Conservation (phyloP, 2,113 vertebrate genomes). For the Anoura caudifer region DNA sequence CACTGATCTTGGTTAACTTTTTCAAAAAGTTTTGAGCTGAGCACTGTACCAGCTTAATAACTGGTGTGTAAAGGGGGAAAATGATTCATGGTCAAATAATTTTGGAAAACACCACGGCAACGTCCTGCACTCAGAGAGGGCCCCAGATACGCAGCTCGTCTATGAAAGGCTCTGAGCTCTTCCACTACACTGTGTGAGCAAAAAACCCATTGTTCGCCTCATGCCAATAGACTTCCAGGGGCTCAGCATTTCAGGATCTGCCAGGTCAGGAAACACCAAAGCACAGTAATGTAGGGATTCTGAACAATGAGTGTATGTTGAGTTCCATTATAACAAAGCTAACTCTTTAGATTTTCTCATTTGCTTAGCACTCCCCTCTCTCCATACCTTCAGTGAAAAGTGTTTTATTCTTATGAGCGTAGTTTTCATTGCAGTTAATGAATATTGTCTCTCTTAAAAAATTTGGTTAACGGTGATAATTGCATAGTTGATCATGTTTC, state of each 20-base stretch:
- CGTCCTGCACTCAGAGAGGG: neutral
- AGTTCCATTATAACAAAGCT: neutral
- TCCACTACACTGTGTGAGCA: neutral
- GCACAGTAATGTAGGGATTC: neutral
- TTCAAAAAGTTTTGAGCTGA: neutral
- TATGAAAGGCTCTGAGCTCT: neutral
- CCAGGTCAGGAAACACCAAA: neutral
- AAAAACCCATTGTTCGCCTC: neutral
- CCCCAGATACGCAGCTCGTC: neutral
- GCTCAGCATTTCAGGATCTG: neutral
- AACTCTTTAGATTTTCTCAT: neutral
- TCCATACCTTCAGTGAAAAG: neutral
- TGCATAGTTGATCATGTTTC: neutral
- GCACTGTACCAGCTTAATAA: neutral
- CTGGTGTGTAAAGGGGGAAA: neutral
- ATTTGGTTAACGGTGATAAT: neutral
- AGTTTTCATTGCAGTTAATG: neutral
- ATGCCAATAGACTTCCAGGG: neutral
- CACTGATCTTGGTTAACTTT: neutral
- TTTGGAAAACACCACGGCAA: neutral
- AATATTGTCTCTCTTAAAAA: neutral
- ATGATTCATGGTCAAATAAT: neutral
- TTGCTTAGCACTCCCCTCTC: neutral
- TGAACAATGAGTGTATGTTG: neutral
- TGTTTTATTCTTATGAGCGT: neutral